Conservation (phyloP, 2,888 invertebrate genomes). For the Argynnis bischoffii region DNA sequence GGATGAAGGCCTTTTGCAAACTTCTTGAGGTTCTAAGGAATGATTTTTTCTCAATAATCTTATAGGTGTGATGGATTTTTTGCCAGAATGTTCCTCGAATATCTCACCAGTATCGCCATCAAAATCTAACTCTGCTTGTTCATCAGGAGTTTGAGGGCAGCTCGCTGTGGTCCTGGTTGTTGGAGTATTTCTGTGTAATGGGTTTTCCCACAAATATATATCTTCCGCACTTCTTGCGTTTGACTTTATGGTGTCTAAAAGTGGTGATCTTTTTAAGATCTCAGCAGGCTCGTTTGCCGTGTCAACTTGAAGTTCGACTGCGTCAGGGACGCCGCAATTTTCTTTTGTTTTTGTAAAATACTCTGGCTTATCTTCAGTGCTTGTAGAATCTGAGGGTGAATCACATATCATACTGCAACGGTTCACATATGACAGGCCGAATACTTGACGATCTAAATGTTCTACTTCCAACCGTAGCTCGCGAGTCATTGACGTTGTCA, state of each 20-base stretch:
- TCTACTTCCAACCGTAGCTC: slow-evolving; percentile 91
- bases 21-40: slow-evolving; percentile 62
- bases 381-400: slow-evolving; percentile 72
- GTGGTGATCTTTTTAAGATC: slow-evolving; percentile 61
- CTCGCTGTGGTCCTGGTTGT: slow-evolving; percentile 70
- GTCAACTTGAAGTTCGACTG: slow-evolving; percentile 52
- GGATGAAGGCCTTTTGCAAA: slow-evolving; percentile 50
- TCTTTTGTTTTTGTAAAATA: slow-evolving; percentile 54
- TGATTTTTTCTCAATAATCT: slow-evolving; percentile 79
- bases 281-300: slow-evolving; percentile 51
- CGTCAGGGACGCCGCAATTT: slow-evolving; percentile 49
- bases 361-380: slow-evolving; percentile 67
- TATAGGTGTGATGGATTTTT: slow-evolving; percentile 87
- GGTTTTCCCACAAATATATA: slow-evolving; percentile 91
- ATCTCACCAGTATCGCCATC: slow-evolving; percentile 83
- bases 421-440: slow-evolving; percentile 81
- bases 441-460: slow-evolving; percentile 92
- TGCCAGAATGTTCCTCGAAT: slow-evolving; percentile 85
- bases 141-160: slow-evolving; percentile 86
- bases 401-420: slow-evolving; percentile 68
- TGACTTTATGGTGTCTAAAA: slow-evolving; percentile 65
- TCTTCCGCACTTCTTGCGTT: slow-evolving; percentile 83
- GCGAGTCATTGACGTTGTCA: slow-evolving; percentile 93
- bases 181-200: slow-evolving; percentile 83
- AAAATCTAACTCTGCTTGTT: slow-evolving; percentile 87